A percentile compares a stretch with the other conserved stretches of the same genome.
phyloP scores from a whole-genome alignment of 2,888 invertebrate genomes.

The Alloplasta piceator region DNA sequence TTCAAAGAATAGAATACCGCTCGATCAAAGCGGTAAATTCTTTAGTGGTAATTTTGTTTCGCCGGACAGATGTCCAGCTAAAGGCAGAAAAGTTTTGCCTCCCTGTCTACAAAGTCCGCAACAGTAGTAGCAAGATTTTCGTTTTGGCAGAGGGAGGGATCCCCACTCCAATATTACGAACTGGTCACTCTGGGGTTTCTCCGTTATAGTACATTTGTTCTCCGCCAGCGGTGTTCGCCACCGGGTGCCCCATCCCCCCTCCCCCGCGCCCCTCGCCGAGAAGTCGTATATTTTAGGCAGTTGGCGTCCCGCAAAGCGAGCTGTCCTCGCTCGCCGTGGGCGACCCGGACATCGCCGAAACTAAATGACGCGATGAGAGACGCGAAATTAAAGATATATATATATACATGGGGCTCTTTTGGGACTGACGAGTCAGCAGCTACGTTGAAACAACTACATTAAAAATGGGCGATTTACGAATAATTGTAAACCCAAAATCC shows the following conservation, averaged over 20 bases:
- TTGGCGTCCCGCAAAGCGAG: constrained; percentile 78
- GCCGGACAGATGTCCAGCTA: no score
- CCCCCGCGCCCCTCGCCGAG: constrained; percentile 40
- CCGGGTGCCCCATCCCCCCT: constrained; percentile 74
- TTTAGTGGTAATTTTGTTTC: no score
- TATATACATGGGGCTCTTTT: constrained; percentile 5
- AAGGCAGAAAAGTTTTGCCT: no score
- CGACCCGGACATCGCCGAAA: constrained; percentile 74
- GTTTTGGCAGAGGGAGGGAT: constrained; percentile 53
- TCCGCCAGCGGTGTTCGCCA: constrained; percentile 56
- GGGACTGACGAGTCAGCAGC: constrained; percentile 28
- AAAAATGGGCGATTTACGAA: constrained; percentile 11
- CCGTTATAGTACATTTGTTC: constrained; percentile 57
- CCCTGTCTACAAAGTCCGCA: constrained; percentile 48
- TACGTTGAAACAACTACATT: constrained; percentile 22
- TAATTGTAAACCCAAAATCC: constrained; percentile 4
- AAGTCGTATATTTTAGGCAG: constrained; percentile 76
- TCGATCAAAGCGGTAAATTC: no score
- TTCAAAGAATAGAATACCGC: no score
- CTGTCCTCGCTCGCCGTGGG: constrained; percentile 77
- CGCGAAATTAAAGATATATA: constrained; percentile 22
- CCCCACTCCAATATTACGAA: constrained; percentile 6
- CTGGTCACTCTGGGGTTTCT: constrained; percentile 44
- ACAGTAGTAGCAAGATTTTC: constrained; percentile 41
- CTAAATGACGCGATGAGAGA: constrained; percentile 64